phyloP scores from a whole-genome alignment of 2,797 vertebrate species.

The Sus cebifrons region DNA sequence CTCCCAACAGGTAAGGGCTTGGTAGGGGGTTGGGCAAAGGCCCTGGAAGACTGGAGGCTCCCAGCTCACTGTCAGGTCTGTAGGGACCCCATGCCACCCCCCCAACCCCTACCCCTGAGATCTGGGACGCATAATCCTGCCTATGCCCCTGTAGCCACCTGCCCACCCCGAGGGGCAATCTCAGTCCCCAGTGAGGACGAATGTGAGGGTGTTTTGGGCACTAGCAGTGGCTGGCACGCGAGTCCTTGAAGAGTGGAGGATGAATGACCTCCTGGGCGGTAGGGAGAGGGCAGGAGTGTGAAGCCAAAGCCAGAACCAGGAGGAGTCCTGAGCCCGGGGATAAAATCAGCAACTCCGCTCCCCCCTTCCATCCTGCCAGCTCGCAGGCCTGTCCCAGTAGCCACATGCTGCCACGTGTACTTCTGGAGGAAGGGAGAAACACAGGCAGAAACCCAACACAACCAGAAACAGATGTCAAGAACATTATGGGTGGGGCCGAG shows the following conservation, averaged over 20 bases:
- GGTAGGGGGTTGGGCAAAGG: too few relatives aligned
- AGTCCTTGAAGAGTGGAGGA: too few relatives aligned
- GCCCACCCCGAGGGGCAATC: not conserved
- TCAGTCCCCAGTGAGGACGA: not conserved
- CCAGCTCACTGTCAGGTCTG: not conserved
- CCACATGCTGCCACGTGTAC: constrained; percentile 74
- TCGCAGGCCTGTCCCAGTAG: not conserved
- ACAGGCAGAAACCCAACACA: not conserved
- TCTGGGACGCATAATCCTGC: not conserved
- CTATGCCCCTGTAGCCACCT: not conserved
- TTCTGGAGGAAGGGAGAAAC: not conserved
- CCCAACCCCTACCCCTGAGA: too few relatives aligned
- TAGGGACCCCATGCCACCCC: not conserved
- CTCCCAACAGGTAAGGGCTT: not conserved
- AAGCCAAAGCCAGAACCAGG: not conserved
- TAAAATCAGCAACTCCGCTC: fast-evolving
- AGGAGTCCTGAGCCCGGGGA: not conserved
- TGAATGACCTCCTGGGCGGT: not conserved
- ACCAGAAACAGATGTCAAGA: constrained; percentile 72
- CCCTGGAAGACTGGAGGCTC: not conserved
- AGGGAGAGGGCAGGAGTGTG: fast-evolving
- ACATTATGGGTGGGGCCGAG: constrained; percentile 21
- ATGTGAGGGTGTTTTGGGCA: fast-evolving
- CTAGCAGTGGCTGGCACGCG: not conserved
- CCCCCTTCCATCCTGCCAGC: not conserved